Evolutionary conservation across 2,888 invertebrate species (phyloP), one percentile per base, ranked within the genome.

Genomic region (Melangyna quadrimaculata): DNA sequence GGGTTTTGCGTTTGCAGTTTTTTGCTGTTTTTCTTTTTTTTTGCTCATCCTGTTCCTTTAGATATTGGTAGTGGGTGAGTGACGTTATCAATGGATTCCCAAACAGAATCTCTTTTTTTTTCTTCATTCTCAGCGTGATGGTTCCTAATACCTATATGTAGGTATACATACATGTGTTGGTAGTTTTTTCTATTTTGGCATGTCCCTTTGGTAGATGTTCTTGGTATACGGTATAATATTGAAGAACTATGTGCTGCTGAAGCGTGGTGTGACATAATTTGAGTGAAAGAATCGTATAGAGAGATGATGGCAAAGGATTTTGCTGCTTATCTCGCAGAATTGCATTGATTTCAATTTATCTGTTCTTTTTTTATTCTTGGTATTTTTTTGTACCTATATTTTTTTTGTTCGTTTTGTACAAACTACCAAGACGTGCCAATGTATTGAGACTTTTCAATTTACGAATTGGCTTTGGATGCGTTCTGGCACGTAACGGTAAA

Each of bases 251-350:
- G 75, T 80, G 80, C 75, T 59, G 29, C 72, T 59, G 45, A 80
- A 84, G 71, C 61, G 67, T 75, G 72, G 75, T 80, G 75, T 72
- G 80, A 80, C 84, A 80, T 84, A 80, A 84, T 84, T 84, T 84
- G 75, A 79, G 72, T 80, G 43, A 80, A 48, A 65, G 67, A 71
- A 43, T 43, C 17, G 59, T 71, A 29, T 27, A 27, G 14, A 59
- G 14, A 73, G 69, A 57, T 59, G 59, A 65, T 53, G 59, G 45
- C 35, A 65, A 45, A 53, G 27, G 65, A 69, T 72, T 32, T 35
- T 55, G 22, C 53, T 71, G 67, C 75, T 70, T 80, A 73, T 78
- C 37, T 73, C 40, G 55, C 69, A 53, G 79, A 80, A 67, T 80
- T 80, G 84, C 84, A 84, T 55, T 77, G 84, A 75, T 84, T 80